phyloP scores from a whole-genome alignment of 2,888 invertebrate genomes.

The Campopleginae sp. region DNA sequence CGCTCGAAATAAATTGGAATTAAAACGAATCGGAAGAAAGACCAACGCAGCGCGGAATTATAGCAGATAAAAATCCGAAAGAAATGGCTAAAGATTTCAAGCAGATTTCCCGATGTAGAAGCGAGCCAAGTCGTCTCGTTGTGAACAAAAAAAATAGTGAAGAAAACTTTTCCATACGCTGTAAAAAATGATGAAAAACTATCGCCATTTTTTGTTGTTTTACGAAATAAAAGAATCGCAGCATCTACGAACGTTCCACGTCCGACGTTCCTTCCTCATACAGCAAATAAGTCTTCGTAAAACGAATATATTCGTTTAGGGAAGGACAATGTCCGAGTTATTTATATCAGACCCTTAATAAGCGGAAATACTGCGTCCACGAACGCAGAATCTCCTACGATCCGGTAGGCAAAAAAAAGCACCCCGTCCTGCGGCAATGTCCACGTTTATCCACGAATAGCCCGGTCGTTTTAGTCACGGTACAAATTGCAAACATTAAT shows the following conservation, averaged over 20 bases:
- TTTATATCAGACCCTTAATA: constrained; percentile 38
- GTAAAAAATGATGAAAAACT: not conserved
- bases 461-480: constrained; percentile 35
- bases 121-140: not conserved
- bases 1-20: constrained; percentile 57
- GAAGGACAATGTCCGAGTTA: constrained; percentile 15
- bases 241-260: not conserved
- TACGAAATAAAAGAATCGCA: not conserved
- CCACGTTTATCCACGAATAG: constrained; percentile 14
- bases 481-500: constrained; percentile 46
- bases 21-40: constrained; percentile 22
- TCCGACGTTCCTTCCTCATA: not conserved
- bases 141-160: not conserved
- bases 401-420: constrained; percentile 11
- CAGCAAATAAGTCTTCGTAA: not conserved
- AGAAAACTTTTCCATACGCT: not conserved
- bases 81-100: constrained; percentile 23
- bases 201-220: not conserved
- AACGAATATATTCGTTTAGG: not conserved
- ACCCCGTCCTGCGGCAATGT: constrained; percentile 9
- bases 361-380: not conserved
- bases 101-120: not conserved
- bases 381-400: constrained; percentile 14
- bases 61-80: not conserved
- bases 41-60: not conserved